Evolutionary conservation across 1,140 invertebrate genomes (phyloP), one percentile per base, ranked within the genome.

Genomic region (Eurosta solidaginis): DNA sequence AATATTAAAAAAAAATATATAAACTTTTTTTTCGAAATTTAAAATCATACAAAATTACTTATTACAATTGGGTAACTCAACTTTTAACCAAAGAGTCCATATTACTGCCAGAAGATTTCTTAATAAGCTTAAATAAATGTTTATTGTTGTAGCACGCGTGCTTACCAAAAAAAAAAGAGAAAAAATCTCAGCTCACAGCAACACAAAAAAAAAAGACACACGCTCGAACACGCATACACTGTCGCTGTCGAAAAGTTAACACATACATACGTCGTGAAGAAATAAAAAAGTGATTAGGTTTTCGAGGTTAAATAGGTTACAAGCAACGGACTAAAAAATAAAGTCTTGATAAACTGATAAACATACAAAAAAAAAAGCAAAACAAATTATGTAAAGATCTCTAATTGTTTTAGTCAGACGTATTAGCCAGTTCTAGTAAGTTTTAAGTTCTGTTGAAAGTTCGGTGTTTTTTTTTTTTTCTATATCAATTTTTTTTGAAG

Each of bases 41-140:
- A n/a, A 6, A 33, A 20, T 17, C 74, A 36, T 14, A 76, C 36
- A 52, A 73, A 42, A 52, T 27, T 78, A 54, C 27, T 68, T 36
- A 68, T 68, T 78, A 33, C n/a, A 78, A 78, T 78, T 78, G 78
- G 78, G 47, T 59, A 75, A 52, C 74, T 78, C 74, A 78, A 74
- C 74, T 76, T 78, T 77, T 74, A 86, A 84, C 85, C 85, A 87
- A 86, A 87, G 85, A 86, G 85, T 86, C 85, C 85, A 87, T 87
- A 87, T 84, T 87, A 87, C 85, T 87, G 83, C 85, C 85, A 87
- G 85, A 87, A 87, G 85, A 85, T 87, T 87, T 87, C 85, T 87
- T 87, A 87, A 87, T 87, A 87, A 87, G 85, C 80, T 82, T 82
- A 78, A 49, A 76, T 68, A 42, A n/a, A n/a, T 68, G 36, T 6